Base-by-base conservation (phyloP, 2,113 vertebrate genomes). In the Cacatua alba region DNA sequence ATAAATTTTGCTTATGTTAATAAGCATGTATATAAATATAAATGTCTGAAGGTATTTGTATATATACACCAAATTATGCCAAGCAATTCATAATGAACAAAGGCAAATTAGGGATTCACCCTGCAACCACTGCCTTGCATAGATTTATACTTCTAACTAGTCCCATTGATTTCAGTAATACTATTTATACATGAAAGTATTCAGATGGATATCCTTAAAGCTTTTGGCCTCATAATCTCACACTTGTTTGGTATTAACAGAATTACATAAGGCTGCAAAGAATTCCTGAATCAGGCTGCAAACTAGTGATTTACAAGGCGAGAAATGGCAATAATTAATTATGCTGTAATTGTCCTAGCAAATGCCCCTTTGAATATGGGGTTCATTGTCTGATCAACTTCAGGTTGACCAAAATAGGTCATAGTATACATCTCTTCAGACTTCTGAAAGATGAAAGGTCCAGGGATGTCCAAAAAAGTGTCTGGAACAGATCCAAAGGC, bases 401-500 rank as follows among this genome's bases (percentile, higher is more conserved):
- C 64, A 79, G 68, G 72, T 83, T 96, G 72, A 94, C 95, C 92
- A 92, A 94, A 95, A 96, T 88, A 93, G 88, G 92, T 41, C 57
- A 90, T n/a, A 68, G 60, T 67, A 84, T 78, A 95, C 16, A 71
- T 86, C 21, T 91, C 65, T 82, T n/a, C 41, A 33, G 52, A 86
- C 62, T 86, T 84, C 57, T 62, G 51, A 88, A 94, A 84, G 65
- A 92, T 64, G 31, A 83, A 68, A n/a, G 9, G 60, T 26, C 62
- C 41, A 39, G 74, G 65, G 52, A 81, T 86, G 65, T 94, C 92
- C 92, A 92, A 86, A 94, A 92, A 90, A 75, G 19, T 92, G 91
- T 76, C 88, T 96, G 90, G 62, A 94, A 84, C 9, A 52, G 31
- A 79, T 87, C 72, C 90, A 94, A 94, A 88, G 51, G 39, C 46